Percentiles rank a stretch among this genome's conserved stretches.
phyloP scores from a whole-genome alignment of 2,797 vertebrate species.

The Oreochromis grahami region DNA sequence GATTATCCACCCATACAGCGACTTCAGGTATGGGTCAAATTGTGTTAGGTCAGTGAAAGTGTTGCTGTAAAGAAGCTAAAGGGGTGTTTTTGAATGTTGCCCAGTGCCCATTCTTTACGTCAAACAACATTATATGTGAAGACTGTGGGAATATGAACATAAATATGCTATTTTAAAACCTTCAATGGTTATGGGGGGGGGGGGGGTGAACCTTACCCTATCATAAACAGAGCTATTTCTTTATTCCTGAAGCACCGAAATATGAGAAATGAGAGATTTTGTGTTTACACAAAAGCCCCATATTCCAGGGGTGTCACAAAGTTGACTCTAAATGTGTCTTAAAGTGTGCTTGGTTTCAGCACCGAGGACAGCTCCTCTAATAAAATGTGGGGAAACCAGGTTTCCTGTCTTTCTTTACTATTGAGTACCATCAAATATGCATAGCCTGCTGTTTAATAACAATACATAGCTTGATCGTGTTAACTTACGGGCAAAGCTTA shows the following conservation, averaged over 20 bases:
- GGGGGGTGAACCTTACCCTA: accelerated
- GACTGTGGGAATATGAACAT: not conserved
- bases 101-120: not conserved
- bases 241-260: accelerated
- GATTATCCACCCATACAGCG: conserved; percentile 99
- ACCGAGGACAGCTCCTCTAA: conserved; percentile 59
- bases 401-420: not conserved
- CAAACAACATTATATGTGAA: not conserved
- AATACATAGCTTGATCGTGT: accelerated
- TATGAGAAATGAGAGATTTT: not conserved
- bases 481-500: not conserved
- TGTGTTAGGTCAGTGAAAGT: not conserved
- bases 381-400: not conserved
- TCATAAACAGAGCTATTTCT: not conserved
- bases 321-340: not conserved
- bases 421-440: not conserved
- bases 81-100: not conserved
- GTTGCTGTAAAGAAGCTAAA: not conserved
- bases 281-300: not conserved
- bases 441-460: not conserved
- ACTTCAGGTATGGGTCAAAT: conserved; percentile 86
- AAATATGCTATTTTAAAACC: not conserved
- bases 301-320: not conserved
- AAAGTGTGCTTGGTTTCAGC: conserved; percentile 40
- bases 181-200: accelerated